A percentile compares a stretch with the other conserved stretches of the same genome.
phyloP scores from a whole-genome alignment of 2,113 vertebrate genomes.

The Stigmatopora nigra region DNA sequence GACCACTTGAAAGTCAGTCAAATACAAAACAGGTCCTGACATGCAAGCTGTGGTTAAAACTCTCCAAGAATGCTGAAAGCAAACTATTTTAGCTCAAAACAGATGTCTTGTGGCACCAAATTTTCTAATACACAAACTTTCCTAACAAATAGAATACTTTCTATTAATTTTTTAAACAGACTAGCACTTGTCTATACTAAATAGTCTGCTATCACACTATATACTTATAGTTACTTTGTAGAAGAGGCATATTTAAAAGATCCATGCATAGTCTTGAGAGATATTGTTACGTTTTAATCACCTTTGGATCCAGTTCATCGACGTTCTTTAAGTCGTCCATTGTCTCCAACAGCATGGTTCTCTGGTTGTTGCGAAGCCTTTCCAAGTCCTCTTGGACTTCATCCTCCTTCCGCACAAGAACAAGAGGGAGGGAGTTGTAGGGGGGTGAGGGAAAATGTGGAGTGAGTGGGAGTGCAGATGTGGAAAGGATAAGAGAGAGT shows the following conservation, averaged over 20 bases:
- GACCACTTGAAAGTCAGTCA: constrained; percentile 50
- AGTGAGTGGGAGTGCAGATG: constrained; percentile 21
- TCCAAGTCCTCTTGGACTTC: constrained; percentile 63
- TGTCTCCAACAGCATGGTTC: constrained; percentile 67
- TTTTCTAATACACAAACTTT: constrained; percentile 1
- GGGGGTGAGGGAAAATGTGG: constrained; percentile 10
- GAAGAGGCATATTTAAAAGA: background rate
- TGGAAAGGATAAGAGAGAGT: constrained; percentile 1
- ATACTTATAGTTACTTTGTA: background rate
- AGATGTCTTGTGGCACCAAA: constrained; percentile 11
- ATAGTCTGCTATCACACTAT: background rate
- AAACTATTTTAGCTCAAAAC: constrained; percentile 27
- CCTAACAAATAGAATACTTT: background rate
- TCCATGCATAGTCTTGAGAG: no score
- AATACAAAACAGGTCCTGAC: constrained; percentile 54
- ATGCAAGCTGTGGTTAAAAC: constrained; percentile 44
- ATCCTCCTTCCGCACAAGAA: constrained; percentile 56
- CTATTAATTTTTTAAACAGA: background rate
- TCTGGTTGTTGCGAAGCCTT: constrained; percentile 65
- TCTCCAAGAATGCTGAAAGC: constrained; percentile 52
- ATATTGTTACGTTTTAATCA: constrained; percentile 21
- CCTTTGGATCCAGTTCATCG: constrained; percentile 48
- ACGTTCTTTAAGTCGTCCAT: constrained; percentile 69
- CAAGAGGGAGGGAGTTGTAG: constrained; percentile 11
- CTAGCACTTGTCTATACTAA: background rate